These are phyloP conservation scores for Leptopilina boulardi DNA, from an alignment of 1,140 invertebrate species.

Conservation along the genomic window DNA sequence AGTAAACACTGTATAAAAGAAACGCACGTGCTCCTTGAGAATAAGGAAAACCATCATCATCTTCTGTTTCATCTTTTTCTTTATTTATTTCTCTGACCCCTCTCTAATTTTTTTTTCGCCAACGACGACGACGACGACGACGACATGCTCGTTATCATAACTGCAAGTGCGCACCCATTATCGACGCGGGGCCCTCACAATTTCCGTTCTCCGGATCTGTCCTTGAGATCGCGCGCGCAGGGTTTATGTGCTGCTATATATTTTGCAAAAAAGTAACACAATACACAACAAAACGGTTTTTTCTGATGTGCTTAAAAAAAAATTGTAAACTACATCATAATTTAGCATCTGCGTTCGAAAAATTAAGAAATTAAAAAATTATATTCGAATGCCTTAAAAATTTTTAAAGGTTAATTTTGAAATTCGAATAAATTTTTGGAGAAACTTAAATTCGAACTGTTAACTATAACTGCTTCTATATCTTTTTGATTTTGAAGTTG, in stretches of 20 bases:
- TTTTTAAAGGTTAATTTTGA: too few species aligned
- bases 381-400: too few species aligned
- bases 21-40: conserved; percentile 49
- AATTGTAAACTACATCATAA: too few species aligned
- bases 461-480: too few species aligned
- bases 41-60: conserved; percentile 19
- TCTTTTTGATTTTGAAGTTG: too few species aligned
- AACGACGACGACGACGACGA: too few species aligned
- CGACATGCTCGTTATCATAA: conserved; percentile 25
- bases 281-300: conserved; percentile 15
- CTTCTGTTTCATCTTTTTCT: neutral
- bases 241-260: conserved; percentile 11
- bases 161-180: conserved; percentile 33
- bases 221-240: conserved; percentile 20
- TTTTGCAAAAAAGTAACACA: neutral
- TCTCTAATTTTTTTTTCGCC: too few species aligned
- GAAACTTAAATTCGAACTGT: too few species aligned
- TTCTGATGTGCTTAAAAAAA: too few species aligned
- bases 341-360: too few species aligned
- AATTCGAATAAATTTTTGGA: too few species aligned
- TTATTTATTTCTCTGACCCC: too few species aligned
- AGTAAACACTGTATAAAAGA: conserved; percentile 22
- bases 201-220: conserved; percentile 28
- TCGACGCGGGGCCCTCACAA: neutral
- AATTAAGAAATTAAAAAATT: neutral